A percentile compares a stretch with the other conserved stretches of the same genome.
Evolutionary conservation across 2,113 vertebrate species (phyloP).

Genomic region (Plotosus lineatus): DNA sequence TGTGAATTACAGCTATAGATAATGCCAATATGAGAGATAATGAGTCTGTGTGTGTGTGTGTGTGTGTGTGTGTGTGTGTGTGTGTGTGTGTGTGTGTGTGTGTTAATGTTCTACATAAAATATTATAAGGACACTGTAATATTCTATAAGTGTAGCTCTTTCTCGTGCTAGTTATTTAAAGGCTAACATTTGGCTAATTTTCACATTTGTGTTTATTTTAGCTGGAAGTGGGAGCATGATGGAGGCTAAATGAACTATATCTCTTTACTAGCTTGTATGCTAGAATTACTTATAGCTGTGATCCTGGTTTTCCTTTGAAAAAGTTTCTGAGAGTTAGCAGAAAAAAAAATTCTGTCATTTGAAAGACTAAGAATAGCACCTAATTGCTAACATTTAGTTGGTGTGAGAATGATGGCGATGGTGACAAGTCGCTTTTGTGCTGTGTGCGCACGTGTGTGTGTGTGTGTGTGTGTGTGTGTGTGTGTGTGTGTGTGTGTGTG

Average conservation of each 20-base stretch:
- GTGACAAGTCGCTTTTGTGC: not conserved
- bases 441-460: not conserved
- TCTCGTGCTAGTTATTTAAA: not conserved
- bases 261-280: not conserved
- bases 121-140: not conserved
- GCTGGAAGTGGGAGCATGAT: not conserved
- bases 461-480: not conserved
- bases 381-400: not conserved
- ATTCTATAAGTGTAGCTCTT: not conserved
- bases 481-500: not conserved
- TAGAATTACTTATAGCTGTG: not conserved
- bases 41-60: not conserved
- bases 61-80: not conserved
- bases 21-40: not conserved
- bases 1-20: no score
- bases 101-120: not conserved
- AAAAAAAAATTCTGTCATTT: not conserved
- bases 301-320: not conserved
- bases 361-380: not conserved
- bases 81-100: not conserved
- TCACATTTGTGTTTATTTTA: not conserved
- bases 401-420: not conserved
- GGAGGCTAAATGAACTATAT: not conserved
- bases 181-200: not conserved
- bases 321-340: not conserved